Evolutionary conservation across 2,797 vertebrate genomes (phyloP).

Genomic region (Artibeus lituratus): DNA sequence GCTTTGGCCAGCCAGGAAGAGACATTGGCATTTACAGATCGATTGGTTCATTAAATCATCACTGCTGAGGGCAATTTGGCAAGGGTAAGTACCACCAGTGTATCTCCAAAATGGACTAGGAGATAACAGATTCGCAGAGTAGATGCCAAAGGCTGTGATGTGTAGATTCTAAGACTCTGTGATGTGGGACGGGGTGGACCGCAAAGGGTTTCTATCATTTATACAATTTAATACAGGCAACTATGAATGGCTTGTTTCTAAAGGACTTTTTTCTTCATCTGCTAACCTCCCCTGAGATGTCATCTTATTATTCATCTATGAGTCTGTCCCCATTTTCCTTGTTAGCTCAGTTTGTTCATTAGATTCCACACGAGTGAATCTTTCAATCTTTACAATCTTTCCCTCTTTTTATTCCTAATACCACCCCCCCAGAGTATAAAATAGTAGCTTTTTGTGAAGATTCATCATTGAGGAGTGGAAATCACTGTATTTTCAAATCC

Average conservation of each 20-base stretch:
- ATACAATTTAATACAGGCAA: background rate
- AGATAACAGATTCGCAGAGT: background rate
- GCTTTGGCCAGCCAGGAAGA: background rate
- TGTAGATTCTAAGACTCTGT: background rate
- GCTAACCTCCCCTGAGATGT: background rate
- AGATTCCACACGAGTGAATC: background rate
- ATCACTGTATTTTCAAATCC: background rate
- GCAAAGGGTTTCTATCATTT: background rate
- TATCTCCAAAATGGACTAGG: background rate
- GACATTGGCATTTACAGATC: background rate
- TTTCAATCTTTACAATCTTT: background rate
- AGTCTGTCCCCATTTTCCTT: background rate
- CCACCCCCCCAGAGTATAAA: background rate
- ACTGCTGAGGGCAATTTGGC: background rate
- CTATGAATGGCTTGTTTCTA: background rate
- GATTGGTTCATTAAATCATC: background rate
- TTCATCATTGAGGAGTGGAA: background rate
- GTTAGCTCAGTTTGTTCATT: background rate
- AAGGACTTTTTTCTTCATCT: background rate
- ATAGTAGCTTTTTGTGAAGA: background rate
- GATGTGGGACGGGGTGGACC: background rate
- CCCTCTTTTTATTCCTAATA: background rate
- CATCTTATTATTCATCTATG: background rate
- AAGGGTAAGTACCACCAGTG: background rate
- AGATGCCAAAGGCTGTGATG: background rate